These are phyloP conservation scores for Ariopsis seemanni DNA, from an alignment of 2,113 vertebrate species.

Conservation along the genomic window DNA sequence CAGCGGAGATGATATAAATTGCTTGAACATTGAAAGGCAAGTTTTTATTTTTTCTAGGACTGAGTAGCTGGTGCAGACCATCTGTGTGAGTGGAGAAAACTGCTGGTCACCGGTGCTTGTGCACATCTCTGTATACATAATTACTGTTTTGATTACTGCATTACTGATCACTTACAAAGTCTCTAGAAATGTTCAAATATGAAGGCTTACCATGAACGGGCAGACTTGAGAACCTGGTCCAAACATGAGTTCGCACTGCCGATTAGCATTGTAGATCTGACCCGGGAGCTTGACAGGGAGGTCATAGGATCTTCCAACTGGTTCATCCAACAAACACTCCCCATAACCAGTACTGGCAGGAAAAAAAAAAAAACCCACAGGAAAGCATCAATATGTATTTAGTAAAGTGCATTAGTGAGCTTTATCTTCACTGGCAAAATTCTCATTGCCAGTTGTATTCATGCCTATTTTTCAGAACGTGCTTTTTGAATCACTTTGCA, in stretches of 20 bases:
- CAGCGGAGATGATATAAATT: too few species aligned
- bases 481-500: background rate
- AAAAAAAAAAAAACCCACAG: slow-evolving; percentile 27
- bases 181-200: background rate
- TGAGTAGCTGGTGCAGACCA: too few species aligned
- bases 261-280: slow-evolving; percentile 87
- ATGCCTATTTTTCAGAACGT: background rate
- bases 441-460: background rate
- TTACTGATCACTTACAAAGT: background rate
- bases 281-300: slow-evolving; percentile 87
- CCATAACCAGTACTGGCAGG: slow-evolving; percentile 87
- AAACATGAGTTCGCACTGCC: slow-evolving; percentile 94
- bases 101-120: too few species aligned
- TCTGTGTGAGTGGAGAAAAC: too few species aligned
- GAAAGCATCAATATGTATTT: background rate
- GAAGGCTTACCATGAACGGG: slow-evolving; percentile 85
- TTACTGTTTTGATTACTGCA: background rate
- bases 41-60: too few species aligned
- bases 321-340: slow-evolving; percentile 94
- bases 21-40: too few species aligned
- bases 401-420: background rate
- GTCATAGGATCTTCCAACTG: slow-evolving; percentile 79
- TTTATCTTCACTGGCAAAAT: background rate
- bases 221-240: slow-evolving; percentile 93
- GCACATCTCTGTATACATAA: too few species aligned